phyloP scores from a whole-genome alignment of 2,113 vertebrate species.

The Nesogale talazaci region DNA sequence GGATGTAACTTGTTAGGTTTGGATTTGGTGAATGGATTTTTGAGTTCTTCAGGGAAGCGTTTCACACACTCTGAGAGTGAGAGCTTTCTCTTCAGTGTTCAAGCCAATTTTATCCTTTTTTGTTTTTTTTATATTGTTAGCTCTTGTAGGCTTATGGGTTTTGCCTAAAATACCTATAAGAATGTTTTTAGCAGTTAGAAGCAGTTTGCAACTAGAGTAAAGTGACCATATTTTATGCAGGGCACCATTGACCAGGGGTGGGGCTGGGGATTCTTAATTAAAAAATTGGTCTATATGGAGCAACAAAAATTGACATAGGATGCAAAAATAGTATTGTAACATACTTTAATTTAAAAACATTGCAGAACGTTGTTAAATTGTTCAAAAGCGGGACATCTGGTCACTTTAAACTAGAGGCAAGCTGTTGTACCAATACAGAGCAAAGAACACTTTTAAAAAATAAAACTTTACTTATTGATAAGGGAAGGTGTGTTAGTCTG shows the following conservation, averaged over 20 bases:
- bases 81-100: slow-evolving; percentile 13
- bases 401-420: too few relatives aligned
- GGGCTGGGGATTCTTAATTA: too few relatives aligned
- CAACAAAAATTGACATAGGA: too few relatives aligned
- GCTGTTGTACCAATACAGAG: not conserved
- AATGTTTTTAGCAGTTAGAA: slow-evolving; percentile 46
- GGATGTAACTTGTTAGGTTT: slow-evolving; percentile 11
- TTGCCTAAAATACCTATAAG: slow-evolving; percentile 15
- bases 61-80: not conserved
- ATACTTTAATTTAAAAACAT: too few relatives aligned
- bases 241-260: too few relatives aligned
- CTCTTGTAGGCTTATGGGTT: slow-evolving; percentile 18
- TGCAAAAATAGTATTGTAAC: too few relatives aligned
- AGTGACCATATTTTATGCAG: too few relatives aligned
- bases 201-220: not conserved
- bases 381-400: too few relatives aligned
- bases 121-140: slow-evolving; percentile 43
- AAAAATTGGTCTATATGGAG: too few relatives aligned
- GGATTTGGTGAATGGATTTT: slow-evolving; percentile 33
- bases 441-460: slow-evolving; percentile 40
- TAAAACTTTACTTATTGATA: slow-evolving; percentile 21
- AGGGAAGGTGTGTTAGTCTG: too few relatives aligned
- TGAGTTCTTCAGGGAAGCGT: not conserved
- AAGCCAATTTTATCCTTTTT: not conserved
- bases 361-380: too few relatives aligned